Conservation (phyloP, 2,888 invertebrate genomes). For the Cosmorhoe ocellata region DNA sequence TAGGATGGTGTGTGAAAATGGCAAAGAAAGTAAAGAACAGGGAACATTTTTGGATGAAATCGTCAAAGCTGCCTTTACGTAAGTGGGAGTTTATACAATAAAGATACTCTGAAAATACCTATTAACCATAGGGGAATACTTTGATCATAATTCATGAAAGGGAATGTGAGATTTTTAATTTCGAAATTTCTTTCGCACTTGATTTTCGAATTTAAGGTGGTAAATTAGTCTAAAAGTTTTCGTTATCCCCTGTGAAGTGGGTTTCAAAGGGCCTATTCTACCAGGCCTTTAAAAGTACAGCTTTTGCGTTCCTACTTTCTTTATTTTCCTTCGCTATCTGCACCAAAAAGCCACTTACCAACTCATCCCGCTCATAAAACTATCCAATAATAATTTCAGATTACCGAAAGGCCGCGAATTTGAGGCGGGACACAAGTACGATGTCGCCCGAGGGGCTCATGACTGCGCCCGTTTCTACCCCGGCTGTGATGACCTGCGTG, state of each 20-base stretch:
- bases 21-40: conserved; percentile 63
- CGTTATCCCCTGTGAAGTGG: too few relatives aligned
- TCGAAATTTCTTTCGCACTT: too few relatives aligned
- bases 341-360: conserved; percentile 15
- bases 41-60: conserved; percentile 85
- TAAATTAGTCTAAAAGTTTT: too few relatives aligned
- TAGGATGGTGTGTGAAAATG: conserved; percentile 84
- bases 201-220: too few relatives aligned
- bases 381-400: conserved; percentile 56
- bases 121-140: too few relatives aligned
- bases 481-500: conserved; percentile 43
- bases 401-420: conserved; percentile 65
- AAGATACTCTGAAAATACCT: too few relatives aligned
- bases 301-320: neutral
- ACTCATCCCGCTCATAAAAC: conserved; percentile 29
- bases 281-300: too few relatives aligned
- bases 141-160: too few relatives aligned
- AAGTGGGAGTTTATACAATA: conserved; percentile 48
- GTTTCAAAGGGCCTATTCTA: too few relatives aligned
- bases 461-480: conserved; percentile 55
- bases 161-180: too few relatives aligned
- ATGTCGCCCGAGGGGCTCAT: conserved; percentile 60
- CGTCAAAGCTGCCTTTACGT: conserved; percentile 85
- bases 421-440: conserved; percentile 67
- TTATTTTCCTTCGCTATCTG: conserved; percentile 5